Conservation (phyloP, 2,888 invertebrate species). For the Boloria euphrosyne region DNA sequence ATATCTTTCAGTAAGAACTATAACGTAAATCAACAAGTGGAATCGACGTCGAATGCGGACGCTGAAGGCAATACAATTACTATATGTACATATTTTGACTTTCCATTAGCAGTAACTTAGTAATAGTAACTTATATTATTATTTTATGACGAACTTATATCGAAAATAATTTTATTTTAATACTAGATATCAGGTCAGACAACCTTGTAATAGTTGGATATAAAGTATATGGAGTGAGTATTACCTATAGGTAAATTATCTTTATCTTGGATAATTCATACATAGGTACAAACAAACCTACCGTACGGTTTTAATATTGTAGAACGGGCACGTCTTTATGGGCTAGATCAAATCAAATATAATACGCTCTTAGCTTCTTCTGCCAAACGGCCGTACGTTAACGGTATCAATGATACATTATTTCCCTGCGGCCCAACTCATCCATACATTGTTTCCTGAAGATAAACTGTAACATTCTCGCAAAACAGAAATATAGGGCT, state of each 20-base stretch:
- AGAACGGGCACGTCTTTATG: slow-evolving; percentile 50
- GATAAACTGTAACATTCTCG: slow-evolving; percentile 54
- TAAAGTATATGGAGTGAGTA: slow-evolving; percentile 8
- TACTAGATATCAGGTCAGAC: slow-evolving; percentile 1
- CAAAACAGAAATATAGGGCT: slow-evolving; percentile 43
- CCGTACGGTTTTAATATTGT: slow-evolving; percentile 11
- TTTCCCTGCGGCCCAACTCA: slow-evolving; percentile 58
- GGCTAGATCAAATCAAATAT: slow-evolving; percentile 57
- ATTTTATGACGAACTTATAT: slow-evolving; percentile 32
- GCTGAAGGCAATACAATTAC: slow-evolving; percentile 59
- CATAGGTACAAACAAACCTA: neutral
- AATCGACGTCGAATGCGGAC: slow-evolving; percentile 49
- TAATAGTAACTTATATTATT: slow-evolving; percentile 47
- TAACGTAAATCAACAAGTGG: slow-evolving; percentile 50
- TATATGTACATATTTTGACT: slow-evolving; percentile 58
- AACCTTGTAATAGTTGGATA: slow-evolving; percentile 10
- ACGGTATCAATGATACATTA: slow-evolving; percentile 61
- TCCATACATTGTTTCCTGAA: slow-evolving; percentile 63
- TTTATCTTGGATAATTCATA: neutral
- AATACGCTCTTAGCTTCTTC: slow-evolving; percentile 50
- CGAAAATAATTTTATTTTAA: slow-evolving; percentile 22
- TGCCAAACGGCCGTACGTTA: slow-evolving; percentile 53
- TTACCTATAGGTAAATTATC: neutral
- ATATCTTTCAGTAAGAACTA: slow-evolving; percentile 40
- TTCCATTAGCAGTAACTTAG: slow-evolving; percentile 76